Conservation (phyloP, 2,113 vertebrate species). For the Panthera leo region DNA sequence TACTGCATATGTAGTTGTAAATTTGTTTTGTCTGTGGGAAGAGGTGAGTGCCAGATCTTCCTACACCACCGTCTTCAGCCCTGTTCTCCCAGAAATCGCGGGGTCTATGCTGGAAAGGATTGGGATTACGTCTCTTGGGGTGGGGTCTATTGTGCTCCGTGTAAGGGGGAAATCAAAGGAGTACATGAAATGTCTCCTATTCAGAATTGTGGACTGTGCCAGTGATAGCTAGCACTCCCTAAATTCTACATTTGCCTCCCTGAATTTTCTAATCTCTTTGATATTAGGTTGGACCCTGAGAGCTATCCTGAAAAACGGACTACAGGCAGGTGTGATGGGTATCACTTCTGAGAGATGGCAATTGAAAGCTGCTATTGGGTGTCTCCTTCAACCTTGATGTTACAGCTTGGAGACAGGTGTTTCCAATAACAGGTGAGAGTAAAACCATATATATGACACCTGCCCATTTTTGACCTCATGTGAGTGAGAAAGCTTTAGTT, state of each 20-base stretch:
- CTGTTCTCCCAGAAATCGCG: background rate
- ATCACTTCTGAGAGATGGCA: background rate
- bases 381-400: background rate
- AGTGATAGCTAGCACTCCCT: background rate
- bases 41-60: background rate
- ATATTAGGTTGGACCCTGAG: background rate
- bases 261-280: background rate
- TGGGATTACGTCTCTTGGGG: background rate
- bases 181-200: background rate
- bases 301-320: background rate
- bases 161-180: background rate
- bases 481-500: background rate
- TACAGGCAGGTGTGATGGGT: background rate
- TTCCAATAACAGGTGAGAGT: background rate
- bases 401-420: background rate
- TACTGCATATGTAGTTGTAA: background rate
- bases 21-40: background rate
- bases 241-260: background rate
- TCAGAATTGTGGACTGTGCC: background rate
- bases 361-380: background rate
- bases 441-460: background rate
- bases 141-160: background rate
- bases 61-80: background rate
- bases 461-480: background rate
- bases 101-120: background rate